Evolutionary conservation across 2,797 vertebrate genomes (phyloP).

Genomic region (Hozukius guyotensis): DNA sequence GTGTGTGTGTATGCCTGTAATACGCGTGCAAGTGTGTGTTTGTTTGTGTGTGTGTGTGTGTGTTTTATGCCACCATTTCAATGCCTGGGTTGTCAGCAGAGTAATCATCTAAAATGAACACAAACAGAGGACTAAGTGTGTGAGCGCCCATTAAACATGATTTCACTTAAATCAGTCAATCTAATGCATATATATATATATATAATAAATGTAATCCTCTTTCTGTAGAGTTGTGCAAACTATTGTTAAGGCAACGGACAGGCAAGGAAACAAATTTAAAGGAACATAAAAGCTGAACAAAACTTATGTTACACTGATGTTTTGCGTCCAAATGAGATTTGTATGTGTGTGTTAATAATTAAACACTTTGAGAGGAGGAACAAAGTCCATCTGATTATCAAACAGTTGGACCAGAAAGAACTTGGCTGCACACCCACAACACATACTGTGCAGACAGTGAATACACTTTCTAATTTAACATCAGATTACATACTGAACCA

Average conservation of each 20-base stretch:
- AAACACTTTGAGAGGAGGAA: constrained; percentile 62
- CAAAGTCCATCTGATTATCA: constrained; percentile 78
- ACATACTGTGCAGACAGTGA: neutral
- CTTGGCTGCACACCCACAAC: constrained; percentile 25
- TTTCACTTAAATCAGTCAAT: constrained; percentile 46
- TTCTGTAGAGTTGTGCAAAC: neutral
- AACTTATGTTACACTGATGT: neutral
- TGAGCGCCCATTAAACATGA: constrained; percentile 51
- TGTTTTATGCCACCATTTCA: constrained; percentile 74
- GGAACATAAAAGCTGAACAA: neutral
- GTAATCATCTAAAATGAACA: constrained; percentile 76
- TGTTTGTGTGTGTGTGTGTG: constrained; percentile 14
- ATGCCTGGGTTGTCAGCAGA: constrained; percentile 77
- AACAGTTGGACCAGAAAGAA: constrained; percentile 62
- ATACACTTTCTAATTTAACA: neutral
- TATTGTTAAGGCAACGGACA: neutral
- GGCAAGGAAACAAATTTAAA: neutral
- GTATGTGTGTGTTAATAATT: constrained; percentile 73
- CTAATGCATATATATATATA: neutral
- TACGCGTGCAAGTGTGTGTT: constrained; percentile 11
- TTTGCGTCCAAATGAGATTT: constrained; percentile 9
- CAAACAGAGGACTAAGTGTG: constrained; percentile 63
- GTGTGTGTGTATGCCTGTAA: neutral
- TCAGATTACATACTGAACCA: neutral
- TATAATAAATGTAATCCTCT: neutral